These are phyloP conservation scores for Callyntrura sp. DNA, from an alignment of 2,888 invertebrate species.

Conservation along the genomic window DNA sequence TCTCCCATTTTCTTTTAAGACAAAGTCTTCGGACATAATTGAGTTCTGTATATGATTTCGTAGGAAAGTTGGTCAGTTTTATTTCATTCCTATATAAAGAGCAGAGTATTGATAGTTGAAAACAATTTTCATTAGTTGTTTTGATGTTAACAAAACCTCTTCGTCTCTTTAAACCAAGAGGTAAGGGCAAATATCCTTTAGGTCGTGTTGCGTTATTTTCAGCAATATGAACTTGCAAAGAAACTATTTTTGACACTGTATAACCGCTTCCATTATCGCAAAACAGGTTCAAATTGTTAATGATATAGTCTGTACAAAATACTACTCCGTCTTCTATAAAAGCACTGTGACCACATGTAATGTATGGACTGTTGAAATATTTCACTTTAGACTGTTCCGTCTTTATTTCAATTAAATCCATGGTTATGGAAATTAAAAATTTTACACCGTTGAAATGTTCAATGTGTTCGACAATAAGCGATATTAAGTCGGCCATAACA, in stretches of 20 bases:
- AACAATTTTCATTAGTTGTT: neutral
- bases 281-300: neutral
- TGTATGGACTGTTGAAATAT: neutral
- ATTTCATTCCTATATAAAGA: neutral
- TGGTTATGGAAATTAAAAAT: neutral
- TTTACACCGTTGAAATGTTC: neutral
- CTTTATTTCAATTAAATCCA: conserved; percentile 1
- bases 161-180: neutral
- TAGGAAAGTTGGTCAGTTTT: neutral
- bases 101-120: neutral
- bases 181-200: neutral
- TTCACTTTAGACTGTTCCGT: neutral
- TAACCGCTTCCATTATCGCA: neutral
- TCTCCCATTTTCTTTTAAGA: conserved; percentile 8
- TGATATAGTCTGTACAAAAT: neutral
- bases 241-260: neutral
- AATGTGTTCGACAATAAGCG: neutral
- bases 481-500: neutral
- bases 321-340: neutral
- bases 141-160: neutral
- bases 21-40: neutral
- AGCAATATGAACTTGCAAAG: neutral
- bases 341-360: neutral
- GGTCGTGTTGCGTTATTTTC: neutral
- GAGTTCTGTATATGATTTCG: neutral